A percentile compares a stretch with the other conserved stretches of the same genome.
phyloP scores from a whole-genome alignment of 1,140 invertebrate species.

The Heterodera carotae region DNA sequence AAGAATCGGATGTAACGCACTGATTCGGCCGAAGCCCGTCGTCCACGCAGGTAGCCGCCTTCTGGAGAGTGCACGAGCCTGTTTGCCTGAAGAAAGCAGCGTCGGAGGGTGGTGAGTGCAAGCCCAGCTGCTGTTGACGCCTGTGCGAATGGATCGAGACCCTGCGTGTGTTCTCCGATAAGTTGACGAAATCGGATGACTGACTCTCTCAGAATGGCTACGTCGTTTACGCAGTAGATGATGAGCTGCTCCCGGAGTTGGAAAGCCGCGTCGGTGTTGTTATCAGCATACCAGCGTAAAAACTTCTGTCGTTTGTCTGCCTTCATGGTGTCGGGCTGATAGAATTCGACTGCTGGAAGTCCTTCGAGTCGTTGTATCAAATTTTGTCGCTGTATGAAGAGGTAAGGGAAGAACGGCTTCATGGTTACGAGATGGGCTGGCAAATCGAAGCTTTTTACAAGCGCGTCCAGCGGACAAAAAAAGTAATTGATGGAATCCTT shows the following conservation, averaged over 20 bases:
- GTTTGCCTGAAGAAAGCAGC: conserved; percentile 13
- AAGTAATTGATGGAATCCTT: conserved; percentile 28
- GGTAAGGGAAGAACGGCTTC: conserved; percentile 29
- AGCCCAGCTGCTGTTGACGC: conserved; percentile 21
- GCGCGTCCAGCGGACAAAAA: conserved; percentile 21
- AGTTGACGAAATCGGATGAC: conserved; percentile 11
- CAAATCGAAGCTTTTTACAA: too few relatives aligned
- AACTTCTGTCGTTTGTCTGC: background rate
- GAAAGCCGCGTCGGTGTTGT: too few relatives aligned
- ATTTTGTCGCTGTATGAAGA: conserved; percentile 12
- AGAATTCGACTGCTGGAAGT: conserved; percentile 3
- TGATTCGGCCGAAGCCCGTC: conserved; percentile 5
- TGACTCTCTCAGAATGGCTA: conserved; percentile 11
- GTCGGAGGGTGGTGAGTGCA: conserved; percentile 1
- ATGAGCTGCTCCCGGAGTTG: too few relatives aligned
- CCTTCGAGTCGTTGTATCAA: background rate
- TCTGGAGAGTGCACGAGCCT: conserved; percentile 13
- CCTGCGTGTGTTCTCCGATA: conserved; percentile 2
- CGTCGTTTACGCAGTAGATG: too few relatives aligned
- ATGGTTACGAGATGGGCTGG: too few relatives aligned
- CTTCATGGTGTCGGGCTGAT: background rate
- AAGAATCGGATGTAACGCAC: conserved; percentile 16
- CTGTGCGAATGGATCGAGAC: conserved; percentile 16
- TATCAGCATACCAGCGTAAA: too few relatives aligned
- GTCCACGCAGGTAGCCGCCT: conserved; percentile 18